Evolutionary conservation across 1,140 invertebrate species (phyloP).

Genomic region (Papilio helenus): DNA sequence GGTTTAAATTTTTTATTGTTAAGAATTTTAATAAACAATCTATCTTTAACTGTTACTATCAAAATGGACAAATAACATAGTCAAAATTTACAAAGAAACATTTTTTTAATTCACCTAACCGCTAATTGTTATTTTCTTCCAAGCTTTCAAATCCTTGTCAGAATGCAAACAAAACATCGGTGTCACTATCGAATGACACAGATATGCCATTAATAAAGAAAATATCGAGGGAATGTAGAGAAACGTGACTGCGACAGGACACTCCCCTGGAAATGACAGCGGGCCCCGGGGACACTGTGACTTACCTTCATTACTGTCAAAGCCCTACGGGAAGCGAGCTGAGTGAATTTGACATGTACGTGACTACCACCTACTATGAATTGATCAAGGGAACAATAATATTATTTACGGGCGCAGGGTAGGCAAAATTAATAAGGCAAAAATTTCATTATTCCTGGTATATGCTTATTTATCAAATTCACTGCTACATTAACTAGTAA

Average conservation of each 20-base stretch:
- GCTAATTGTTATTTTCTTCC: not conserved
- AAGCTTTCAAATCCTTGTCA: not conserved
- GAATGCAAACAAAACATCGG: not conserved
- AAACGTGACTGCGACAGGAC: constrained; percentile 46
- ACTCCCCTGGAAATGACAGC: constrained; percentile 46
- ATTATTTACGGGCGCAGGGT: not conserved
- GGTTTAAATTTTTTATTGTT: too few relatives aligned
- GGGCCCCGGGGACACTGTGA: constrained; percentile 15
- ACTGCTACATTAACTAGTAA: too few relatives aligned
- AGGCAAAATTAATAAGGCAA: not conserved
- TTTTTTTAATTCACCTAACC: not conserved
- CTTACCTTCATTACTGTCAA: constrained; percentile 40
- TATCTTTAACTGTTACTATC: too few relatives aligned
- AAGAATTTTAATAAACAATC: too few relatives aligned
- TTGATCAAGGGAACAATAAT: constrained; percentile 36
- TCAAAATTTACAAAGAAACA: too few relatives aligned
- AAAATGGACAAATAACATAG: too few relatives aligned
- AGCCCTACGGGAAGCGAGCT: constrained; percentile 37
- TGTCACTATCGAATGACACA: constrained; percentile 39
- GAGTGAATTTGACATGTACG: constrained; percentile 39
- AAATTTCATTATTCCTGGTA: not conserved
- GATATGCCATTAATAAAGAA: constrained; percentile 35
- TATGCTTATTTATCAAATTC: not conserved
- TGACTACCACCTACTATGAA: not conserved
- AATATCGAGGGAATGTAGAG: constrained; percentile 42